Evolutionary conservation across 2,797 vertebrate species (phyloP).

Genomic region (Tragopan temminckii): DNA sequence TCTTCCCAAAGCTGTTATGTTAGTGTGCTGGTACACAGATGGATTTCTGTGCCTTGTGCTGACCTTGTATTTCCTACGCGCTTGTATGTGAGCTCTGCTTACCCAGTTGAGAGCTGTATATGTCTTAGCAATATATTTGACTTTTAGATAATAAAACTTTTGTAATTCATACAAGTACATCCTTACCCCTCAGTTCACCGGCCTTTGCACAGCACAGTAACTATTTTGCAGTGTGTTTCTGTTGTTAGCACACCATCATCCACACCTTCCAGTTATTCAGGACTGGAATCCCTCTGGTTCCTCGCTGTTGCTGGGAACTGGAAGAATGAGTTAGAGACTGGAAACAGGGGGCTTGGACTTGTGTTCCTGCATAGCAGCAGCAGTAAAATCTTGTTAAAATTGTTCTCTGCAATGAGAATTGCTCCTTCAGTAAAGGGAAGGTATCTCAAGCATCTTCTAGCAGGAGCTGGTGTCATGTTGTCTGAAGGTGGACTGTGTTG

Average conservation of each 20-base stretch:
- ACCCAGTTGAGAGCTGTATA: not conserved
- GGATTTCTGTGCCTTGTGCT: not conserved
- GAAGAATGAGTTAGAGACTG: not conserved
- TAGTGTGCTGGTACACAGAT: not conserved
- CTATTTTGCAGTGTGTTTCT: not conserved
- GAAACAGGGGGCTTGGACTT: not conserved
- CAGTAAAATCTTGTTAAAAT: not conserved
- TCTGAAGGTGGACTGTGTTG: not conserved
- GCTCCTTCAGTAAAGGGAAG: not conserved
- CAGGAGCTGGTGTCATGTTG: not conserved
- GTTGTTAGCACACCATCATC: not conserved
- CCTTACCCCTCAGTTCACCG: not conserved
- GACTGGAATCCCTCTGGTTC: not conserved
- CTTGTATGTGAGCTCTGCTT: not conserved
- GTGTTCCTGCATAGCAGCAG: not conserved
- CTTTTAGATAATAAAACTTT: not conserved
- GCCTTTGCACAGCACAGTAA: not conserved
- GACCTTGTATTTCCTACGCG: not conserved
- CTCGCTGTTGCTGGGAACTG: not conserved
- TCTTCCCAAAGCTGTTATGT: not conserved
- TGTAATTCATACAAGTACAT: not conserved
- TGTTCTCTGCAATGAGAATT: not conserved
- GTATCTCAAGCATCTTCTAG: not conserved
- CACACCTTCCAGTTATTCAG: not conserved
- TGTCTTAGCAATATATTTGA: not conserved